Base-by-base conservation (phyloP, 1,140 invertebrate species). In the Ephestia elutella region DNA sequence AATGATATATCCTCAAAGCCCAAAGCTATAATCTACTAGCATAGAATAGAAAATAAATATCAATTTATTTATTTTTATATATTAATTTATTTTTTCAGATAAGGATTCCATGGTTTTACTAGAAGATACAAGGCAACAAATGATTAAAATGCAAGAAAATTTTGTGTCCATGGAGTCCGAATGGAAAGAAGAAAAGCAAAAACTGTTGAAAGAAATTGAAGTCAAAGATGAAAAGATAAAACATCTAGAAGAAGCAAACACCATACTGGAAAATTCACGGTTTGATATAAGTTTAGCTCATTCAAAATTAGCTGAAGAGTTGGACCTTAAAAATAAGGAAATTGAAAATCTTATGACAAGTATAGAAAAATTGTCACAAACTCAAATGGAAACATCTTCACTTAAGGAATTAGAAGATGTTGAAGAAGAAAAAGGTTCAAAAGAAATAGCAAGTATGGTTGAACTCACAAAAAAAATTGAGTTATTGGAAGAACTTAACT, bases 71-170 rank as follows among this genome's bases (percentile, higher is more conserved):
- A 32, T 32, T 7, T 5, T 10, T 44, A 44, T 3, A 44, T 44
- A 35, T 5, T 4, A 5, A 11, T 15, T 44, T 15, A 54, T 57
- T 65, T 35, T 83, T 87, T 35, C 49, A 90, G 88, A 89, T 69
- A 93, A 94, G 87, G 91, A 90, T 59, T 93, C 93, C 10, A 76
- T 95, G 50, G 91, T 93, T 71, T 91, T 92, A 59, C 82, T 96
- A 49, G 94, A 95, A 73, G 94, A 95, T 68, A 94, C 94, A 10
- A 93, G 94, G 80, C 91, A 93, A 63, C 92, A 95, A 84, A 95
- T 95, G 93, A 90, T 92, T 80, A 90, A 92, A 69, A 95, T 95
- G 93, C 95, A 96, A 71, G 90, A 92, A 70, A 93, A 94, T 81
- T 95, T 95, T 87, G 85, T 93, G 10, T 85, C 90, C 3, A 89